These are phyloP conservation scores for Microcebus murinus DNA, from an alignment of 2,113 vertebrate genomes.

Conservation along the genomic window DNA sequence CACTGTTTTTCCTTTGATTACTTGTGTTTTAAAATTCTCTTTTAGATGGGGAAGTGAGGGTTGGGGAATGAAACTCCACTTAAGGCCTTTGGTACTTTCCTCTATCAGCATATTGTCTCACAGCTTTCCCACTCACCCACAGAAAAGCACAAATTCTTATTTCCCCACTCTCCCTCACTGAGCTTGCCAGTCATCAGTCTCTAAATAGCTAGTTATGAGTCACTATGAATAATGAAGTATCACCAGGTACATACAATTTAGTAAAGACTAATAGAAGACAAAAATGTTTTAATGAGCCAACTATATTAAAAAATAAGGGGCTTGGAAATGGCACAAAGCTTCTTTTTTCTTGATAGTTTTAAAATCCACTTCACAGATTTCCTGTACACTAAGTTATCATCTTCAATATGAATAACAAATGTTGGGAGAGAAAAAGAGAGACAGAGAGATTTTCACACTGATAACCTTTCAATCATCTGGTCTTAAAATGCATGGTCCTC, in stretches of 20 bases:
- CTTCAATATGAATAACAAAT: not conserved
- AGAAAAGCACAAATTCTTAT: not conserved
- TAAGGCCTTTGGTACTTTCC: not conserved
- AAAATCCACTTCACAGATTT: not conserved
- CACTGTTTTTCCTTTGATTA: conserved; percentile 5
- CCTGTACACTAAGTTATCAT: not conserved
- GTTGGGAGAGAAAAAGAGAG: not conserved
- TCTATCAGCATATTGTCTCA: conserved; percentile 14
- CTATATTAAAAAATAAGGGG: not conserved
- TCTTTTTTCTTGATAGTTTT: not conserved
- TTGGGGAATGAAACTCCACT: not conserved
- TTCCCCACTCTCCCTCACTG: not conserved
- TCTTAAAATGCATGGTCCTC: not conserved
- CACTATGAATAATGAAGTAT: conserved; percentile 31
- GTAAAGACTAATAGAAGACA: conserved; percentile 17
- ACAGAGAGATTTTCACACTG: not conserved
- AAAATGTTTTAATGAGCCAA: not conserved
- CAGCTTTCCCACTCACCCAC: not conserved
- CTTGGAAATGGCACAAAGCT: not conserved
- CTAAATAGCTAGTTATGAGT: conserved; percentile 2
- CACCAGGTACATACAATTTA: not conserved
- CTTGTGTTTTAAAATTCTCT: conserved; percentile 36
- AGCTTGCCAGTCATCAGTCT: not conserved
- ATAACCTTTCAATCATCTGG: conserved; percentile 2
- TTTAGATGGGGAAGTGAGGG: not conserved